A percentile compares a stretch with the other conserved stretches of the same genome.
phyloP scores from a whole-genome alignment of 2,113 vertebrate species.

The Tympanuchus pallidicinctus region DNA sequence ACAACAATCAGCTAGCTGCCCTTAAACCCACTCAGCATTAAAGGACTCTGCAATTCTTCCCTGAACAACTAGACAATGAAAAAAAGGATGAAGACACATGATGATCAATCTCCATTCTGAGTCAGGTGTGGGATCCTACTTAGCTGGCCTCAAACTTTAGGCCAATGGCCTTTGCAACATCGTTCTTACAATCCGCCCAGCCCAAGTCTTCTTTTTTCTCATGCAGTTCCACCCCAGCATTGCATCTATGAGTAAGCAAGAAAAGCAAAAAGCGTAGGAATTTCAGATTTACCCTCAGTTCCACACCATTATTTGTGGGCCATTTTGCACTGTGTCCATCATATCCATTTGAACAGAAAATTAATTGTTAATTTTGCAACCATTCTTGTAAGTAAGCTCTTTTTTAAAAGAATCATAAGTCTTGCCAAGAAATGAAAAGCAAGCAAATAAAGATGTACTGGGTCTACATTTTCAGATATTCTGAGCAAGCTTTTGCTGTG shows the following conservation, averaged over 20 bases:
- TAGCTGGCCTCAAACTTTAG: background rate
- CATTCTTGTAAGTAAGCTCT: background rate
- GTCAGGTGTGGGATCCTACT: background rate
- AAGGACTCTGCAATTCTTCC: background rate
- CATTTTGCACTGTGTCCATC: background rate
- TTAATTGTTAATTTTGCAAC: background rate
- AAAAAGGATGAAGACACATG: background rate
- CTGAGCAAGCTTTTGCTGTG: conserved; percentile 39
- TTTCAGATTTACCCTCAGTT: background rate
- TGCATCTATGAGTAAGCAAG: background rate
- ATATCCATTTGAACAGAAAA: background rate
- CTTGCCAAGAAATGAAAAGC: conserved; percentile 20
- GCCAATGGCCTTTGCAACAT: background rate
- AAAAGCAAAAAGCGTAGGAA: background rate
- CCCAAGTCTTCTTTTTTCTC: background rate
- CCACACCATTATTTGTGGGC: background rate
- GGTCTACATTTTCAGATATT: background rate
- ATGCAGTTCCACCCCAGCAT: accelerated
- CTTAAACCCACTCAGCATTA: background rate
- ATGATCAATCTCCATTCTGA: background rate
- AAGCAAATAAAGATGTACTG: conserved; percentile 47
- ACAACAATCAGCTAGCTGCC: background rate
- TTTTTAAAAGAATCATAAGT: background rate
- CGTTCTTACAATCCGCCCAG: background rate
- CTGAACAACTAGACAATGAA: background rate